Evolutionary conservation across 1,140 invertebrate species (phyloP).

Genomic region (Cherax destructor): DNA sequence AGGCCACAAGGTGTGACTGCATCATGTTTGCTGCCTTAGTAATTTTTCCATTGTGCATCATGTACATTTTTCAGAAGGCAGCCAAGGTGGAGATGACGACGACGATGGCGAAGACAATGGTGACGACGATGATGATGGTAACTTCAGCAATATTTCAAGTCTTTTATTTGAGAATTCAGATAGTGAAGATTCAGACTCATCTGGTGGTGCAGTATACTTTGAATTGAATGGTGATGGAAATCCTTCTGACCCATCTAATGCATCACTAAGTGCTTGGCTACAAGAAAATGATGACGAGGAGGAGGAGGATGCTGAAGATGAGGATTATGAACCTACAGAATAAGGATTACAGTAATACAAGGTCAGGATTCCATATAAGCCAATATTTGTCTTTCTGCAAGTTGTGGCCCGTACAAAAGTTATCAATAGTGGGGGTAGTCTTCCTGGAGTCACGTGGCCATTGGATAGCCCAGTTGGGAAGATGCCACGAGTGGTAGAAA

Average conservation of each 20-base stretch:
- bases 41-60: too few relatives aligned
- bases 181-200: conserved; percentile 14
- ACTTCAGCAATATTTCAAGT: not conserved
- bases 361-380: not conserved
- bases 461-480: not conserved
- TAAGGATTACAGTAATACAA: not conserved
- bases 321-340: conserved; percentile 38
- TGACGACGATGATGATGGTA: conserved; percentile 16
- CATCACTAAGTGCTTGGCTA: conserved; percentile 40
- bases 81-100: conserved; percentile 19
- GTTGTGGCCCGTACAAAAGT: not conserved
- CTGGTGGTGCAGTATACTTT: conserved; percentile 71
- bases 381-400: not conserved
- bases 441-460: not conserved
- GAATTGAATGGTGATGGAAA: conserved; percentile 75
- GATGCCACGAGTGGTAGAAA: not conserved
- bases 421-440: not conserved
- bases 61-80: conserved; percentile 2
- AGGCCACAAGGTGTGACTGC: too few relatives aligned
- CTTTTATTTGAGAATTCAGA: not conserved
- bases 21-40: too few relatives aligned
- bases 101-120: not conserved
- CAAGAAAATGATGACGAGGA: conserved; percentile 46
- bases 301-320: conserved; percentile 43
- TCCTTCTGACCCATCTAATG: conserved; percentile 26